These are phyloP conservation scores for Pteronotus mesoamericanus DNA, from an alignment of 2,797 vertebrate species.

Conservation along the genomic window DNA sequence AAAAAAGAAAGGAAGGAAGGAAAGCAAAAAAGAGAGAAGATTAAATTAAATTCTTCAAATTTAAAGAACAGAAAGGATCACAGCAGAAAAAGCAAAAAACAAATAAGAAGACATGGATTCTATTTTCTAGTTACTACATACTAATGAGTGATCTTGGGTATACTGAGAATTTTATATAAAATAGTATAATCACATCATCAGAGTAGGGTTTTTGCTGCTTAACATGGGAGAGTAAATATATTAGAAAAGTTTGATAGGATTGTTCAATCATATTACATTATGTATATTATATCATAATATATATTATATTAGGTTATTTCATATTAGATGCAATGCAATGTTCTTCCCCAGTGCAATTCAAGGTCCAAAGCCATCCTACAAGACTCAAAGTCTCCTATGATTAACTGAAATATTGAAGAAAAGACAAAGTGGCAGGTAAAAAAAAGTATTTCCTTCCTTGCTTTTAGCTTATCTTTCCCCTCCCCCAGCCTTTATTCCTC, in stretches of 20 bases:
- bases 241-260: neutral
- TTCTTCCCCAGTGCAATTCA: neutral
- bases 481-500: neutral
- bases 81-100: neutral
- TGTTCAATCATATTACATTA: neutral
- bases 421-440: slow-evolving; percentile 10
- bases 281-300: neutral
- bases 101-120: neutral
- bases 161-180: neutral
- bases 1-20: neutral
- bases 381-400: neutral
- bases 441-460: neutral
- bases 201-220: neutral
- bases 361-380: neutral
- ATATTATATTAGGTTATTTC: neutral
- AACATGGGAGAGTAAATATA: neutral
- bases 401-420: slow-evolving; percentile 35
- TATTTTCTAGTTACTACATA: neutral
- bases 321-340: neutral
- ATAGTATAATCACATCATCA: neutral
- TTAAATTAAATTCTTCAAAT: neutral
- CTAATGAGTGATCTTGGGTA: neutral
- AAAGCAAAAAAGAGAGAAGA: neutral
- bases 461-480: neutral
- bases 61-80: neutral